Base-by-base conservation (phyloP, 2,888 invertebrate species). In the Drosophila multiciliata region DNA sequence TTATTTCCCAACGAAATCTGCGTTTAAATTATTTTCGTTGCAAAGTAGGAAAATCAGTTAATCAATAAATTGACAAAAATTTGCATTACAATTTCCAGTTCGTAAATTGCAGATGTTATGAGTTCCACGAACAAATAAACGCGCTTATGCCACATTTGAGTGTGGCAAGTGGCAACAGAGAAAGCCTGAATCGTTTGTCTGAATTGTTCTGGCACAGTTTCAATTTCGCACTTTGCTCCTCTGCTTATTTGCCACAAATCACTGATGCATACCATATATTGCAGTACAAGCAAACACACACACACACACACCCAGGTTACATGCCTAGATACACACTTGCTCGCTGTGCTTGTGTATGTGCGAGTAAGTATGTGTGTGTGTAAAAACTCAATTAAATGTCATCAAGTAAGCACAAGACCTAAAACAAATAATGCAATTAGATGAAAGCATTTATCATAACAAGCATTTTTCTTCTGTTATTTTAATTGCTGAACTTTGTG, bases 161-260 rank as follows among this genome's bases (percentile, higher is more conserved):
- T 38, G 26, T 52, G 29, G 55, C 50, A 4, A 36, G 20, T 20
- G 40, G 36, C 36, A 9, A 38, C 12, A n/a, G 3, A 2, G 12
- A 11, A 38, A 20, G n/a, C 33, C 12, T 26, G 9, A 29, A 17
- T 32, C 11, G 23, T 36, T 58, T 49, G 63, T 26, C 20, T 35
- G 48, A 72, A 58, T 58, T 60, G 20, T 20, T 33, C 2, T 5
- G 26, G 17, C 36, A 54, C 12, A 55, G 15, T 45, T 59, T 20
- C n/a, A 20, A 61, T 29, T 60, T 17, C 23, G 35, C 12, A 40
- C 17, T 45, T 57, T 53, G 48, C 32, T 40, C 26, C 54, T 61
- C 32, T 26, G 17, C 54, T 52, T 58, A 66, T 64, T 66, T 52
- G 45, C 73, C 61, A 62, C 79, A 62, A 78, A 63, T 69, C 58